These are phyloP conservation scores for Pyrochroa serraticornis DNA, from an alignment of 2,888 invertebrate species.

Conservation along the genomic window DNA sequence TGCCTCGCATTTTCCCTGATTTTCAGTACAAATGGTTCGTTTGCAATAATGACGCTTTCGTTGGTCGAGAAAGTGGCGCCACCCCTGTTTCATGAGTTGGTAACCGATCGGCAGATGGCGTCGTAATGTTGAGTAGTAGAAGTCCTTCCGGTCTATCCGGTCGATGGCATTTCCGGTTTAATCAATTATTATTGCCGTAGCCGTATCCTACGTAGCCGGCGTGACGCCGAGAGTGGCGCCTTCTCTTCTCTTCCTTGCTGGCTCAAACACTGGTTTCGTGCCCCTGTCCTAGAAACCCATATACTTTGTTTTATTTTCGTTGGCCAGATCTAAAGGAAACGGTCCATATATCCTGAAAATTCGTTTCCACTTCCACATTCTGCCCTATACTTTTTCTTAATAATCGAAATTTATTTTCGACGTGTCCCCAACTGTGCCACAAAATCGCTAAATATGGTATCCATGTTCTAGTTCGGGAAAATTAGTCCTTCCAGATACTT, in stretches of 20 bases:
- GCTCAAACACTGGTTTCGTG: background rate
- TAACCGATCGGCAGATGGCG: slow-evolving; percentile 40
- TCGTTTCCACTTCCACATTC: no score
- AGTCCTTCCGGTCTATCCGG: slow-evolving; percentile 37
- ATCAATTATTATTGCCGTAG: slow-evolving; percentile 43
- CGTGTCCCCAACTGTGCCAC: no score
- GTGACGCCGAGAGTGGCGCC: slow-evolving; percentile 35
- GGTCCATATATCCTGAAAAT: no score
- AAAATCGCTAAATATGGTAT: no score
- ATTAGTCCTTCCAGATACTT: no score
- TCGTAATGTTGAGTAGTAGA: slow-evolving; percentile 14
- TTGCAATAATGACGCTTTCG: background rate
- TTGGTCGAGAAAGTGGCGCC: slow-evolving; percentile 30
- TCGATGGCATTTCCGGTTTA: slow-evolving; percentile 46
- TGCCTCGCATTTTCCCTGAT: no score
- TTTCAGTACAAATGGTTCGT: slow-evolving; percentile 4
- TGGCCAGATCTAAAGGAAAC: no score
- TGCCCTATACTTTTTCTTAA: no score
- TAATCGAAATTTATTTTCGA: no score
- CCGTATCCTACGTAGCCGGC: slow-evolving; percentile 25
- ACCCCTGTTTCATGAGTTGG: slow-evolving; percentile 8
- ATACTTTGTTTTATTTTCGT: slow-evolving; percentile 1
- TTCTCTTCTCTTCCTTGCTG: background rate
- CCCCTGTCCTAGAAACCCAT: background rate
- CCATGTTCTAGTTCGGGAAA: no score